These are phyloP conservation scores for Hesperophylax magnus DNA, from an alignment of 1,140 invertebrate species.

Conservation along the genomic window DNA sequence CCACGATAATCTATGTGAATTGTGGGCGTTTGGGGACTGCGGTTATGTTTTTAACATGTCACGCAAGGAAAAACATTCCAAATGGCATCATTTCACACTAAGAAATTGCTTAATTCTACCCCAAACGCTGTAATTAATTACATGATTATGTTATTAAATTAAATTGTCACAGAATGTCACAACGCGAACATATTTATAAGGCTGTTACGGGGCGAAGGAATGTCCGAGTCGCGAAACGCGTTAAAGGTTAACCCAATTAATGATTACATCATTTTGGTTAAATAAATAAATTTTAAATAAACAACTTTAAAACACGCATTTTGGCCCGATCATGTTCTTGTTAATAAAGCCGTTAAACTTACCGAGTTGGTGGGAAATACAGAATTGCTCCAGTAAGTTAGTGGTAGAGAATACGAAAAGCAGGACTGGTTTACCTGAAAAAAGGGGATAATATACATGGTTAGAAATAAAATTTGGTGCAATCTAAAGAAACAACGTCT, in stretches of 20 bases:
- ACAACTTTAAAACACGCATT: too few relatives aligned
- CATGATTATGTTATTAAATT: conserved; percentile 23
- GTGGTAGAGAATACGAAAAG: too few relatives aligned
- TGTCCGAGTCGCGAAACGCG: neutral
- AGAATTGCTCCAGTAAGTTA: too few relatives aligned
- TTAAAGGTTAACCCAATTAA: neutral
- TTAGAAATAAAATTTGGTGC: too few relatives aligned
- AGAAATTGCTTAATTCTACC: conserved; percentile 10
- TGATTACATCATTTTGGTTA: neutral
- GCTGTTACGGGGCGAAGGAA: neutral
- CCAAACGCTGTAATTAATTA: conserved; percentile 9
- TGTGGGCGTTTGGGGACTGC: conserved; percentile 5
- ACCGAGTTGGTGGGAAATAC: too few relatives aligned
- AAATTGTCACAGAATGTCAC: neutral
- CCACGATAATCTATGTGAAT: conserved; percentile 26
- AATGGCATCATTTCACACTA: conserved; percentile 20
- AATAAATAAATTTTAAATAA: neutral
- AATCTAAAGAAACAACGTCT: too few relatives aligned
- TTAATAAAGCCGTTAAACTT: too few relatives aligned
- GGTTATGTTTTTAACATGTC: conserved; percentile 10
- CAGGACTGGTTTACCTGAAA: too few relatives aligned
- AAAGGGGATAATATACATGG: too few relatives aligned
- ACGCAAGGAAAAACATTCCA: conserved; percentile 18
- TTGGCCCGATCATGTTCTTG: too few relatives aligned
- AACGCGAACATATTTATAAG: neutral